These are phyloP conservation scores for Cyclura pinguis DNA, from an alignment of 2,797 vertebrate species.

Conservation along the genomic window DNA sequence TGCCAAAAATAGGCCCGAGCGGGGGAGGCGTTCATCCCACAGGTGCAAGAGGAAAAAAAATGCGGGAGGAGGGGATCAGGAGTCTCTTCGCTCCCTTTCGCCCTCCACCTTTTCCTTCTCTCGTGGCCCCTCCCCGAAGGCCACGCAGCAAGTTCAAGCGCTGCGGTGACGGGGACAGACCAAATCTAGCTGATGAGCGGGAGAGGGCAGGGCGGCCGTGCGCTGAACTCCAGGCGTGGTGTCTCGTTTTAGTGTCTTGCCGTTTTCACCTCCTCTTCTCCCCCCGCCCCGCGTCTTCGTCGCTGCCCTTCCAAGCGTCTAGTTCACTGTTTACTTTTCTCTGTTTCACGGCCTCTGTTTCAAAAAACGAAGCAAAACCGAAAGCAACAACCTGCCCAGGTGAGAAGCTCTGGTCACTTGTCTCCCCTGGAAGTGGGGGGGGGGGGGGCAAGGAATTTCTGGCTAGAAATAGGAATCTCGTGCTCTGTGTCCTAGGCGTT, in stretches of 20 bases:
- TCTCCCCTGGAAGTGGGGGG: neutral
- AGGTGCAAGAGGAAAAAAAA: conserved; percentile 9
- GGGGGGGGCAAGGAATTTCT: too few relatives aligned
- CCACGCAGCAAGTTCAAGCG: neutral
- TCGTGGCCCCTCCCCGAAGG: conserved; percentile 36
- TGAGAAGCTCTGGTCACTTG: neutral
- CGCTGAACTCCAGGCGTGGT: conserved; percentile 8
- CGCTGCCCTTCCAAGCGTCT: too few relatives aligned
- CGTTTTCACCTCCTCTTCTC: too few relatives aligned
- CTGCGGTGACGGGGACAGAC: neutral
- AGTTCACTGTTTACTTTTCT: too few relatives aligned
- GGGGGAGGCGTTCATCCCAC: conserved; percentile 28
- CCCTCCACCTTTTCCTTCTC: conserved; percentile 13
- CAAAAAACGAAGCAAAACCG: too few relatives aligned
- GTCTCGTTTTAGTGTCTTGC: too few relatives aligned
- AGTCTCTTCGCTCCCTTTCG: conserved; percentile 39
- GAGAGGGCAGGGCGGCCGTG: conserved; percentile 45
- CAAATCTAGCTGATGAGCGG: conserved; percentile 56
- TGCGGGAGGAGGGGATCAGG: conserved; percentile 24
- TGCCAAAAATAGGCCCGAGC: conserved; percentile 47
- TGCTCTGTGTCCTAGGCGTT: too few relatives aligned
- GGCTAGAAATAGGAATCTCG: too few relatives aligned
- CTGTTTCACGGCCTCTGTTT: too few relatives aligned
- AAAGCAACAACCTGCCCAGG: neutral
- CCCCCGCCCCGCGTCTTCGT: too few relatives aligned